Evolutionary conservation across 1,140 invertebrate species (phyloP), one percentile per base, ranked within the genome.

Genomic region (Aphidius ervi): DNA sequence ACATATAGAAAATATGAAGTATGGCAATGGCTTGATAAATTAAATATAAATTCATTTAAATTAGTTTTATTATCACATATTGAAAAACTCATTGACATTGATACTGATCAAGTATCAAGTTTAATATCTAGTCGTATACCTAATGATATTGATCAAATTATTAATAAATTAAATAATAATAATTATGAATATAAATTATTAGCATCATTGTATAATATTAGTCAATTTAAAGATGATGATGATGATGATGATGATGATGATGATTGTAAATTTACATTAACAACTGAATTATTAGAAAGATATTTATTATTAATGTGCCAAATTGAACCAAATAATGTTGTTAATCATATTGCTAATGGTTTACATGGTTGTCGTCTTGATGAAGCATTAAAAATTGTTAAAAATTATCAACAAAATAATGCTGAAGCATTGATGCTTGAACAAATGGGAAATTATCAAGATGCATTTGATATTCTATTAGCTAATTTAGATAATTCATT

Each of bases 271-370:
- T 61, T 79, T 1, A 75, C 82, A 56, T 67, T 89, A 40, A 80
- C 82, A 9, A 69, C 81, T 2, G 68, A 74, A 46, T 74, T 86
- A 31, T 74, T 85, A 16, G 87, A 89, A 69, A 77, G 76, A 60
- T 86, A 88, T 69, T 81, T 93, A 50, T 82, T 86, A 54, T 76
- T 92, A 4, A 84, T 91, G 80, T 91, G 89, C 68, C 75, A 83
- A 63, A 76, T 85, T 70, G 81, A 86, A 53, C 79, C 84, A 3
- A 70, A 76, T 39, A 74, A 10, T 47, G 78, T 80, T 23, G 69
- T 76, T 53, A 56, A 56, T 59, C 76, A 79, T 62, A 65, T 79
- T 20, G 23, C 23, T 31, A 68, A 72, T 62, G 74, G 74, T 31
- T 46, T 68, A 42, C 72, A 78, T 57, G 75, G 75, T n/a, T 78